These are phyloP conservation scores for Phylloscopus collybita DNA, from an alignment of 2,797 vertebrate genomes.

Conservation along the genomic window DNA sequence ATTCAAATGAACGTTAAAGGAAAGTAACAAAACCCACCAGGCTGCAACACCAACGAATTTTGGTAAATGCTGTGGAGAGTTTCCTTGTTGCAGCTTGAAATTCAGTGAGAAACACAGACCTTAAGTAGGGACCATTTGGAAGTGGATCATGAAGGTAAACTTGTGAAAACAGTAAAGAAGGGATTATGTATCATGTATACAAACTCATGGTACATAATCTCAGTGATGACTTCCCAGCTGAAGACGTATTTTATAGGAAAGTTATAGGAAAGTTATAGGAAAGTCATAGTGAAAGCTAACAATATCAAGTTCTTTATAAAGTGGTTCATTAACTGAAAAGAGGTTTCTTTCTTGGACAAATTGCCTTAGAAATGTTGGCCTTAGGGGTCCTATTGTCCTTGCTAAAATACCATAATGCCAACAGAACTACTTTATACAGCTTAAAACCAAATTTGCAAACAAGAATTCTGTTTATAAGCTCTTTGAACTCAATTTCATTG, in stretches of 20 bases:
- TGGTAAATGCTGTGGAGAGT: neutral
- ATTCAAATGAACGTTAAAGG: neutral
- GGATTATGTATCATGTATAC: too few relatives aligned
- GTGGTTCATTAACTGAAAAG: slow-evolving; percentile 6
- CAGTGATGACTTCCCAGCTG: neutral
- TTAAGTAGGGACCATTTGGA: neutral
- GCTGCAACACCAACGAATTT: neutral
- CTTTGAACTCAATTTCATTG: neutral
- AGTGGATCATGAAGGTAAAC: neutral
- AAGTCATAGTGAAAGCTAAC: neutral
- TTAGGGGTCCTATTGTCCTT: neutral
- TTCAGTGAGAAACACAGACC: neutral
- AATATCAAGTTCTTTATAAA: slow-evolving; percentile 7
- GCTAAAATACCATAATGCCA: neutral
- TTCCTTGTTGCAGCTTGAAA: neutral
- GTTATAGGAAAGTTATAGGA: neutral
- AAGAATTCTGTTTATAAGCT: slow-evolving; percentile 20
- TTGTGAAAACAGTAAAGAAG: neutral
- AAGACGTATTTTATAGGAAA: neutral
- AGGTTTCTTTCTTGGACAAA: neutral
- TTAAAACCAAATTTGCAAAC: slow-evolving; percentile 14
- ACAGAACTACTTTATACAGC: neutral
- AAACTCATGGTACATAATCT: neutral
- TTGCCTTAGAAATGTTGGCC: neutral
- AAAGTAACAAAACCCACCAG: neutral